Evolutionary conservation across 2,113 vertebrate species (phyloP).

Genomic region (Amia ocellicauda): DNA sequence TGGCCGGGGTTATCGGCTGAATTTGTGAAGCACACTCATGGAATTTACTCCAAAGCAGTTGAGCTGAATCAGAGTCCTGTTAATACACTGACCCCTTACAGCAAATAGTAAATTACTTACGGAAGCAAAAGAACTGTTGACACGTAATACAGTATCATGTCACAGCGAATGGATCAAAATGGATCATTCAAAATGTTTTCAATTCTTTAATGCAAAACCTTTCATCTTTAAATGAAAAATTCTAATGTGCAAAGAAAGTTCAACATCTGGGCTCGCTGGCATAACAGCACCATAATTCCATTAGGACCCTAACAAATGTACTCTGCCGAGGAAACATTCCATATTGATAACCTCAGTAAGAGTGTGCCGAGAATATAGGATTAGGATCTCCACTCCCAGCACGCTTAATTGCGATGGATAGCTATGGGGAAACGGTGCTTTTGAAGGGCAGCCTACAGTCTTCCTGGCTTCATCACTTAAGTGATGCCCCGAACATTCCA

Average conservation of each 20-base stretch:
- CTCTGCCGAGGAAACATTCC: slow-evolving; percentile 54
- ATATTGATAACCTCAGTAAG: slow-evolving; percentile 56
- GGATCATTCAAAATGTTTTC: neutral
- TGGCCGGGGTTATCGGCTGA: neutral
- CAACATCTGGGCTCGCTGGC: slow-evolving; percentile 51
- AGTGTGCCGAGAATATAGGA: slow-evolving; percentile 44
- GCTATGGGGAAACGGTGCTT: slow-evolving; percentile 12
- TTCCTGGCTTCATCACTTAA: slow-evolving; percentile 49
- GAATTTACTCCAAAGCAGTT: neutral
- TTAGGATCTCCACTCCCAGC: slow-evolving; percentile 34
- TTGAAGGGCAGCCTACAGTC: slow-evolving; percentile 46
- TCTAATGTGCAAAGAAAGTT: slow-evolving; percentile 19
- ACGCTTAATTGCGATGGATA: slow-evolving; percentile 26
- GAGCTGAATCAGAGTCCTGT: neutral
- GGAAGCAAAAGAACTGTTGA: neutral
- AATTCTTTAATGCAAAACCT: slow-evolving; percentile 15
- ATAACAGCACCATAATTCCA: slow-evolving; percentile 60
- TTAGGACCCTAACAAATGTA: slow-evolving; percentile 66
- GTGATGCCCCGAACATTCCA: slow-evolving; percentile 46
- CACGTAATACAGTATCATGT: slow-evolving; percentile 8
- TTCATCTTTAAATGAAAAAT: slow-evolving; percentile 22
- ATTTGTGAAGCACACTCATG: neutral
- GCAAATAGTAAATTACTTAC: neutral
- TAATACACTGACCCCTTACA: neutral
- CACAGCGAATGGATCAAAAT: slow-evolving; percentile 1